Percentiles rank a stretch among this genome's conserved stretches.
Conservation (phyloP, 2,797 vertebrate species). For the Anas bernieri region DNA sequence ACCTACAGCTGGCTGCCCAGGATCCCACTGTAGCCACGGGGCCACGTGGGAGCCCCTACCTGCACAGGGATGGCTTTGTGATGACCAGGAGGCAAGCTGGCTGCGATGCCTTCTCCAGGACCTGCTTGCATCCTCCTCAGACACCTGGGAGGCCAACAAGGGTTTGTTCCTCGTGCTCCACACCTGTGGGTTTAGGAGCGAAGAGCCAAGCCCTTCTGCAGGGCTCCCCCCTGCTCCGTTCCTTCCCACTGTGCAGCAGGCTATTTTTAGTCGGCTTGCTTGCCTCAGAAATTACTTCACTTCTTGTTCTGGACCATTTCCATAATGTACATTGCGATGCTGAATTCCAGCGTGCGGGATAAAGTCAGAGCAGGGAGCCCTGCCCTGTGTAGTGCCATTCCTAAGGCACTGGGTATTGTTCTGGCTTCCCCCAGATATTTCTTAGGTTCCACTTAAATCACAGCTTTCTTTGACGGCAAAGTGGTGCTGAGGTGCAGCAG, state of each 20-base stretch:
- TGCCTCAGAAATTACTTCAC: slow-evolving; percentile 36
- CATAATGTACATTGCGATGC: slow-evolving; percentile 8
- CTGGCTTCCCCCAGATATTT: not conserved
- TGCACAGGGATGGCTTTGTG: not conserved
- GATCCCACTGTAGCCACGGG: fast-evolving
- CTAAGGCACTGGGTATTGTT: not conserved
- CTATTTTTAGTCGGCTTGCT: slow-evolving; percentile 45
- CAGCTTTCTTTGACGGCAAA: not conserved
- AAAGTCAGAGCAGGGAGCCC: not conserved
- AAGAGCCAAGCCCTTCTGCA: not conserved
- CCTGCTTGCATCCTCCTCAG: not conserved
- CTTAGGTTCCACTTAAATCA: not conserved
- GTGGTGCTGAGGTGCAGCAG: not conserved
- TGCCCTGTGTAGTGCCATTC: not conserved
- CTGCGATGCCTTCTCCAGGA: fast-evolving
- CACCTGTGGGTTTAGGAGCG: not conserved
- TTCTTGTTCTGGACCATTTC: slow-evolving; percentile 47
- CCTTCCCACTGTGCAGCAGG: not conserved
- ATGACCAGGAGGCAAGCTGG: fast-evolving
- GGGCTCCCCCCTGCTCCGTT: slow-evolving; percentile 16
- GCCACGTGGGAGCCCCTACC: fast-evolving
- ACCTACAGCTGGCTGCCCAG: not conserved
- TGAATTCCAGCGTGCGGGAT: not conserved
- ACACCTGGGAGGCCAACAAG: not conserved
- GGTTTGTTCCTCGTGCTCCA: not conserved